Base-by-base conservation (phyloP, 2,888 invertebrate species). In the Ceraclea dissimilis region DNA sequence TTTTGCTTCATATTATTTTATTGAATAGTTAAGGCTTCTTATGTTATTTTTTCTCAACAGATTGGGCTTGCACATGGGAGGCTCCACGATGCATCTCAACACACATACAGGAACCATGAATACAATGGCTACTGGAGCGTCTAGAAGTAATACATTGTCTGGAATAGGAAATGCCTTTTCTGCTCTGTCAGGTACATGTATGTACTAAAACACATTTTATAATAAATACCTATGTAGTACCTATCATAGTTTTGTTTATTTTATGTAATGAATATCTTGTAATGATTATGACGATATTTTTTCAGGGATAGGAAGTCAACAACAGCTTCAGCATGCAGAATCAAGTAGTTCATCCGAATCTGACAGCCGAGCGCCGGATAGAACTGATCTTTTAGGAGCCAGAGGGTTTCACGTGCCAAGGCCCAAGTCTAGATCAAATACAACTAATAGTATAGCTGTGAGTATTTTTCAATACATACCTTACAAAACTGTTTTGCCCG, bases 401-500 rank as follows among this genome's bases (percentile, higher is more conserved):
- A 77, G 82, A 63, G 83, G 80, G 63, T 86, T 86, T 66, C 85
- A 86, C 65, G 89, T 90, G 59, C 90, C 91, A 1, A 75, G 91
- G 59, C 91, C 91, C 18, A 90, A 90, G 71, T 90, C 90, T 54
- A 78, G 91, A 58, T 86, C 88, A 20, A 80, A 75, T 64, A 79
- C 79, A 58, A 85, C 85, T 39, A 72, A 82, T 46, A 82, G 82
- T 46, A 72, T 83, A 63, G 81, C 82, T 58, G 83, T 83, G 69
- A 73, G 76, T 19, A 17, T 6, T n/a, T n/a, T 44, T 44, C 11
- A 8, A n/a, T n/a, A n/a, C n/a, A n/a, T n/a, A n/a, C n/a, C n/a
- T n/a, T n/a, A 26, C 10, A 26, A 26, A 26, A 26, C 26, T 26
- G 26, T 26, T 26, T 26, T 26, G 26, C 10, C 10, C 26, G 26